Percentiles rank a stretch among this genome's conserved stretches.
These are phyloP conservation scores for Venustoraphidia nigricollis DNA, from an alignment of 2,888 invertebrate species.

Conservation along the genomic window DNA sequence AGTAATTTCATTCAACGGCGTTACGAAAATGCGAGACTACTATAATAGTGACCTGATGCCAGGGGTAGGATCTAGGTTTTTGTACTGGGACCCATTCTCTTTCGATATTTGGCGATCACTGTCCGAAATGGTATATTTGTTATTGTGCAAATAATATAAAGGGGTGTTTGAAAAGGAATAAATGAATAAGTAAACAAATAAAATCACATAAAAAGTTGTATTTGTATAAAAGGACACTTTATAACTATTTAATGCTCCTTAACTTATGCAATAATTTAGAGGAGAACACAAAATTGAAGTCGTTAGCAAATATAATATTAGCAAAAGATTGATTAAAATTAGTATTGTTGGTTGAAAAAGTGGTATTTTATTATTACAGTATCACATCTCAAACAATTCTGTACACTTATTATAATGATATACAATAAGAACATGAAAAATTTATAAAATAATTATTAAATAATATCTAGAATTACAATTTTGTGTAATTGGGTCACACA, in stretches of 20 bases:
- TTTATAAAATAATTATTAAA: neutral
- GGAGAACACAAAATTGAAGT: neutral
- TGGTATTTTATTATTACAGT: neutral
- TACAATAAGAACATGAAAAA: neutral
- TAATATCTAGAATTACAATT: neutral
- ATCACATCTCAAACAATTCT: neutral
- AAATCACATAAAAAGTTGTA: slow-evolving; percentile 1
- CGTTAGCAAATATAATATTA: neutral
- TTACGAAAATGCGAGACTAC: no score
- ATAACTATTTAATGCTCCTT: slow-evolving; percentile 4
- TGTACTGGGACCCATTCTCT: no score
- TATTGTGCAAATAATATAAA: no score
- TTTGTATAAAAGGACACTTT: slow-evolving; percentile 7
- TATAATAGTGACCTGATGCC: no score
- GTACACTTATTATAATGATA: neutral
- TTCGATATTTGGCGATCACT: no score
- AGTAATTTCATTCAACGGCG: no score
- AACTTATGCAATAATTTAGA: slow-evolving; percentile 3
- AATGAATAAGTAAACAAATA: neutral
- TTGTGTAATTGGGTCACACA: neutral
- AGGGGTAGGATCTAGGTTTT: no score
- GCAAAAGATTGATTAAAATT: neutral
- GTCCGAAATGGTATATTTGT: no score
- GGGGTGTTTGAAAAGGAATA: neutral
- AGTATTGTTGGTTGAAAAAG: neutral